Percentiles rank a stretch among this genome's conserved stretches.
Conservation (phyloP, 2,888 invertebrate genomes). For the Stegophylla sp. region DNA sequence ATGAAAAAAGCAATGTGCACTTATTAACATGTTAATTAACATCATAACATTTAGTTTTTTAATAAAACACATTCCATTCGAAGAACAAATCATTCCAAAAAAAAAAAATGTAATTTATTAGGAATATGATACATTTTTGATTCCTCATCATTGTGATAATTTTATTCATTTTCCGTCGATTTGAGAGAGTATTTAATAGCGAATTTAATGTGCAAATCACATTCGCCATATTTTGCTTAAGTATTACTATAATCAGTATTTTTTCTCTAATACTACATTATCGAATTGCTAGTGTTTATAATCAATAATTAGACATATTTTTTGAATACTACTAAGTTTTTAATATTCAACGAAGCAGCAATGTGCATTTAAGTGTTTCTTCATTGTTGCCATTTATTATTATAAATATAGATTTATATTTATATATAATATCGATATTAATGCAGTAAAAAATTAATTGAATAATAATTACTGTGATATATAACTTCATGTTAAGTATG, state of each 20-base stretch:
- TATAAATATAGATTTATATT: constrained; percentile 21
- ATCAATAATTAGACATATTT: constrained; percentile 22
- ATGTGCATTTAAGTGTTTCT: not conserved
- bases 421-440: constrained; percentile 26
- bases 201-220: not conserved
- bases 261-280: constrained; percentile 16
- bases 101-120: constrained; percentile 3
- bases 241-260: constrained; percentile 24
- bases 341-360: not conserved
- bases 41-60: not conserved
- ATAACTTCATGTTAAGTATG: not conserved
- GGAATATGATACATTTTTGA: constrained; percentile 18
- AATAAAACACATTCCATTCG: constrained; percentile 28
- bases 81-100: constrained; percentile 29
- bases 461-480: constrained; percentile 55
- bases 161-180: constrained; percentile 29
- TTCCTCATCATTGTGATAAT: constrained; percentile 41
- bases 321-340: constrained; percentile 4
- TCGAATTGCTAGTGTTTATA: constrained; percentile 16
- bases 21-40: not conserved
- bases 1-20: not conserved
- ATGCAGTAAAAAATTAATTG: constrained; percentile 35
- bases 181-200: constrained; percentile 11
- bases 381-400: constrained; percentile 20
- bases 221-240: not conserved